These are phyloP conservation scores for Latrodectus geometricus DNA, from an alignment of 1,140 invertebrate genomes.

Conservation along the genomic window DNA sequence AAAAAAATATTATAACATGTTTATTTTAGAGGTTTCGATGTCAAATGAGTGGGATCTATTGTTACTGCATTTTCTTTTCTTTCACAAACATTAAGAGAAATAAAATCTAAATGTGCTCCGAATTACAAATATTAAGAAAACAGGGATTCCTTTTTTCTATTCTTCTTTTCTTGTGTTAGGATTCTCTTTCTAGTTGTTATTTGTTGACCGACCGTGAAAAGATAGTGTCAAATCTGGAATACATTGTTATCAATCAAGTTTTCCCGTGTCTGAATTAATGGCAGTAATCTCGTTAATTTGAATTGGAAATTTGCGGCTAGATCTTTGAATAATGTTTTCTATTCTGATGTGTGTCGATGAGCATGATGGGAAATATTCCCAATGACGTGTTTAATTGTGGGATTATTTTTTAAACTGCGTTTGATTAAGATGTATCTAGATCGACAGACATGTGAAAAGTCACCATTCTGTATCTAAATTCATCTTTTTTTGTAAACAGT, in stretches of 20 bases:
- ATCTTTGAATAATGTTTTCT: too few relatives aligned
- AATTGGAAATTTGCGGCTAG: too few relatives aligned
- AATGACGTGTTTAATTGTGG: too few relatives aligned
- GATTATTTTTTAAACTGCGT: too few relatives aligned
- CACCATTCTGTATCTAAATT: too few relatives aligned
- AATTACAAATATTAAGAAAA: conserved; percentile 22
- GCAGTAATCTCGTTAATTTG: too few relatives aligned
- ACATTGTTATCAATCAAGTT: conserved; percentile 2
- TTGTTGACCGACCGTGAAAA: not conserved
- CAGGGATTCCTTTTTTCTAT: not conserved
- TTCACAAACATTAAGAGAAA: not conserved
- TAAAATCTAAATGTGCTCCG: not conserved
- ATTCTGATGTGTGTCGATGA: too few relatives aligned
- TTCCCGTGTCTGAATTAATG: not conserved
- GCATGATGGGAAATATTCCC: too few relatives aligned
- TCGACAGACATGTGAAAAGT: too few relatives aligned
- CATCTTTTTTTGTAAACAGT: too few relatives aligned
- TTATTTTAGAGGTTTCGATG: conserved; percentile 39
- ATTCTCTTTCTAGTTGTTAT: conserved; percentile 2
- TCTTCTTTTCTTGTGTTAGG: not conserved
- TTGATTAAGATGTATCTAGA: too few relatives aligned
- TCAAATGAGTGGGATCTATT: conserved; percentile 46
- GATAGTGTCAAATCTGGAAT: not conserved
- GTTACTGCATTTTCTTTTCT: not conserved
- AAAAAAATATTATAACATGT: conserved; percentile 3